Percentiles rank a stretch among this genome's conserved stretches.
Evolutionary conservation across 1,140 invertebrate genomes (phyloP).

Genomic region (Stegodyphus dumicola): DNA sequence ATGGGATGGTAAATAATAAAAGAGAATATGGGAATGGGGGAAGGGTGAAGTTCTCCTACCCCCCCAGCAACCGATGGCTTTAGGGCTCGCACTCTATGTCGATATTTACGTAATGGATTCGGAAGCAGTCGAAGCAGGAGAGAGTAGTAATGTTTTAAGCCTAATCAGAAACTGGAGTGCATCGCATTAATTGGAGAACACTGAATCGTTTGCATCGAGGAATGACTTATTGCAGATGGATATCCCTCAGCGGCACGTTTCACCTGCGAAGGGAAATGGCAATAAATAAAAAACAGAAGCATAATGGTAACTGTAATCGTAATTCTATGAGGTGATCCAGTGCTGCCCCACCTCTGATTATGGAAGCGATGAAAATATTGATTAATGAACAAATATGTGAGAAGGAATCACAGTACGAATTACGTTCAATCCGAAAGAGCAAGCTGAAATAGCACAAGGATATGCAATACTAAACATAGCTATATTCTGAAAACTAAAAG

Average conservation of each 20-base stretch:
- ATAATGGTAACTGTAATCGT: neutral
- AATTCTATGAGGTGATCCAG: neutral
- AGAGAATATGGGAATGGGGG: slow-evolving; percentile 16
- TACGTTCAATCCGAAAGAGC: no score
- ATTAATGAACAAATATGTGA: no score
- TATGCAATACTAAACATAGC: no score
- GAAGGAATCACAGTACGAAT: no score
- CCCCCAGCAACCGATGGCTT: neutral
- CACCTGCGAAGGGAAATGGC: no score
- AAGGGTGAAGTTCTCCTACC: neutral
- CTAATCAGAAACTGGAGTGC: slow-evolving; percentile 37
- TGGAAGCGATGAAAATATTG: no score
- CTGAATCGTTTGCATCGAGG: neutral
- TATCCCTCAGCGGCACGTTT: no score
- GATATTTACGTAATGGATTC: slow-evolving; percentile 59
- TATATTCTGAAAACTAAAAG: no score
- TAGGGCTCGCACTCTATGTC: neutral
- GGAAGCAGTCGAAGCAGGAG: neutral
- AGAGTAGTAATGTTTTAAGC: slow-evolving; percentile 20
- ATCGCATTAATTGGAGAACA: slow-evolving; percentile 35
- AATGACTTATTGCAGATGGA: no score
- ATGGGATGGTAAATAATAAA: slow-evolving; percentile 60
- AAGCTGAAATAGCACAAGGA: no score
- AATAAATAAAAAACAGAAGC: no score
- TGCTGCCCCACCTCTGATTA: no score